Evolutionary conservation across 2,888 invertebrate species (phyloP), one percentile per base, ranked within the genome.

Genomic region (Kryphioiulus occultus): DNA sequence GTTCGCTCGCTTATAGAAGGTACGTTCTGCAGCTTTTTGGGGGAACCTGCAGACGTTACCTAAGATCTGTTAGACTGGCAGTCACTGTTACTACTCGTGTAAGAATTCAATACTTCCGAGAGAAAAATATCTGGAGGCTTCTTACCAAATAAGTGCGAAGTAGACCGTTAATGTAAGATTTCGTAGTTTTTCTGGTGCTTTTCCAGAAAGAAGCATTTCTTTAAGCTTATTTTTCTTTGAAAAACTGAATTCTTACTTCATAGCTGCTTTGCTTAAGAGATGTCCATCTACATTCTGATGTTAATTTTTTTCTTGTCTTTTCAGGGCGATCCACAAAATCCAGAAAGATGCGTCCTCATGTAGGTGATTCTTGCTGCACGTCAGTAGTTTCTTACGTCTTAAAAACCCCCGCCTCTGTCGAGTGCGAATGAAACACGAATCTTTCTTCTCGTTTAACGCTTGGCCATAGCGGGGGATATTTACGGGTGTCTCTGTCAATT

Each of bases 241-340:
- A 85, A 44, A 44, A n/a, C 44, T 30, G 85, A 47, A 44, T 85
- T 42, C 44, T 42, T 35, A 22, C 22, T 9, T 9, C 2, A 5
- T 17, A 30, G 35, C 15, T 82, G 82, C n/a, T 10, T 83, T 32
- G 26, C 30, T 3, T 35, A 17, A 5, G 30, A 26, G 4, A 83
- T 5, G 15, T n/a, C 3, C 26, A 3, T 83, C 9, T 17, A 10
- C 5, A 19, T 35, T 83, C 15, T 22, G 4, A n/a, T 26, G 15
- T 10, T 15, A 7, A 59, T n/a, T 85, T 87, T 42, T 86, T 47
- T 22, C 17, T 53, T 86, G 19, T 53, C 30, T 59, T 88, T 84
- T n/a, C 53, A 88, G 88, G 88, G 88, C 26, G 88, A 88, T 85
- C 88, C 88, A 1, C 47, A 86, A 35, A 88, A 85, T 86, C 87